Evolutionary conservation across 1,140 invertebrate genomes (phyloP), one percentile per base, ranked within the genome.

Genomic region (Parapsyche elsis): DNA sequence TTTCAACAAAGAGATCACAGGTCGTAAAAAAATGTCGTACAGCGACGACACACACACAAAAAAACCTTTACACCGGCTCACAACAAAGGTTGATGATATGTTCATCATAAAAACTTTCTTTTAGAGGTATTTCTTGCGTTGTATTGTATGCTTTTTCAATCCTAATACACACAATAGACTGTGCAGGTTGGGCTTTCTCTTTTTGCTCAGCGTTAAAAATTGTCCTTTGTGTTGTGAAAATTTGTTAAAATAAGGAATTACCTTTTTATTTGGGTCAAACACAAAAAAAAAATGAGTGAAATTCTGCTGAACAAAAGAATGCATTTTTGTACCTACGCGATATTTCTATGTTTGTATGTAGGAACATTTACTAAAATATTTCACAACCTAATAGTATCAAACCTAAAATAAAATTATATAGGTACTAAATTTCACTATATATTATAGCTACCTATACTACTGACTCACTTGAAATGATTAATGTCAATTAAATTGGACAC

Each of bases 101-200:
- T 26, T 67, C 64, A 67, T 67, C 64, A 30, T 67, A 67, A 67
- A 67, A 67, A 67, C 64, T 67, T 67, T 67, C 64, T n/a, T 67
- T 53, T 67, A 9, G 24, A 67, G 24, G 64, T 14, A 30, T 67
- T 67, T 67, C 64, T 19, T 23, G 64, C 21, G 23, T 67, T 67
- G 64, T 67, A 24, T 67, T 67, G 21, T 67, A 67, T 67, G 24
- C 64, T 23, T 19, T 67, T 67, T 67, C 64, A 24, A 67, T 67
- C 64, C 64, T 67, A 67, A 67, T 23, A 30, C 64, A 23, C 64
- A 30, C 64, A 24, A 30, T 30, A 26, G 9, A 26, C 14, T 67
- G 64, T 67, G 21, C 64, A 67, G 64, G 64, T 67, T 67, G 0
- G 26, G 64, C 64, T 67, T 67, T 67, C 64, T 67, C 64, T 67